These are phyloP conservation scores for Cepphus grylle DNA, from an alignment of 2,113 vertebrate genomes.

Conservation along the genomic window DNA sequence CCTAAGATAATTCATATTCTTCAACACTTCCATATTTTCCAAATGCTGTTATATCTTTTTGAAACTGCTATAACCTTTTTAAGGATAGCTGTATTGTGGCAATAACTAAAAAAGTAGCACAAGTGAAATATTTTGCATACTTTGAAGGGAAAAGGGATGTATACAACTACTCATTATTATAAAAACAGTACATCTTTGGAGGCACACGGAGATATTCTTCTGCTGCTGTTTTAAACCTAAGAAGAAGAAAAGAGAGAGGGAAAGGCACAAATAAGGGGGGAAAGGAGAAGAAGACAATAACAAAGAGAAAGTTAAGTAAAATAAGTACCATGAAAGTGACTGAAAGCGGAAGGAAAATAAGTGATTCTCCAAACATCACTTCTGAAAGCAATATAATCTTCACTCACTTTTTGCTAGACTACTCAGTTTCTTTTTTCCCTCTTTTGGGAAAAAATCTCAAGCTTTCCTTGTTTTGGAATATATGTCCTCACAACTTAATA, in stretches of 20 bases:
- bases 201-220: conserved; percentile 36
- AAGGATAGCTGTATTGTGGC: background rate
- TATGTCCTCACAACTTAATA: background rate
- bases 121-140: background rate
- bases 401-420: background rate
- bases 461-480: background rate
- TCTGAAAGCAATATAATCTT: background rate
- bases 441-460: background rate
- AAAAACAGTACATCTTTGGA: conserved; percentile 5
- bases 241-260: conserved; percentile 44
- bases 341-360: background rate
- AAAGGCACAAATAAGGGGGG: background rate
- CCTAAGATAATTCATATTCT: background rate
- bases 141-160: background rate
- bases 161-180: background rate
- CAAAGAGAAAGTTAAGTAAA: conserved; percentile 50
- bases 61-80: background rate
- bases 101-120: background rate
- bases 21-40: background rate
- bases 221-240: conserved; percentile 46
- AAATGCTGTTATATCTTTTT: background rate
- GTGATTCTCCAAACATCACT: background rate
- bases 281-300: conserved; percentile 32
- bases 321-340: background rate
- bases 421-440: background rate